Evolutionary conservation across 1,140 invertebrate species (phyloP).

Genomic region (Branchinecta lynchi): DNA sequence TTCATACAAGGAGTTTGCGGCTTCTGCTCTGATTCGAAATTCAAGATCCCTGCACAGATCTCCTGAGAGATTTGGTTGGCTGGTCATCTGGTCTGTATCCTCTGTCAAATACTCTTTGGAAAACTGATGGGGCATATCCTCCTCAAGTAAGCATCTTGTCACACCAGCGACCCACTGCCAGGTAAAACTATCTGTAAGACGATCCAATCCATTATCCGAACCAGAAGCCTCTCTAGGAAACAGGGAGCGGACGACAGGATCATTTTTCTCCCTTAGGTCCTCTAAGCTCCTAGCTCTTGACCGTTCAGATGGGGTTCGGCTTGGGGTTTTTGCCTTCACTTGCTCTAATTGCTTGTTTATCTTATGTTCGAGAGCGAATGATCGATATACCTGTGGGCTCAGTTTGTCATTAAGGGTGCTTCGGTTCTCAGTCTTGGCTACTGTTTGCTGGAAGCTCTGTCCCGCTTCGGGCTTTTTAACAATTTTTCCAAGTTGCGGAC

Average conservation of each 20-base stretch:
- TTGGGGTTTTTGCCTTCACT: constrained; percentile 22
- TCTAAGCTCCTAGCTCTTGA: constrained; percentile 25
- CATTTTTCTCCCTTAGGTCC: constrained; percentile 23
- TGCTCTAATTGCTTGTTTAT: constrained; percentile 24
- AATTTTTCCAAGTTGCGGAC: background rate
- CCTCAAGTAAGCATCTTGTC: constrained; percentile 19
- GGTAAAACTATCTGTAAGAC: constrained; percentile 14
- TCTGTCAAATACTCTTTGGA: background rate
- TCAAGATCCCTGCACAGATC: too few species aligned
- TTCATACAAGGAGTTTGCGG: too few species aligned
- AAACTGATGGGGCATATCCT: constrained; percentile 17
- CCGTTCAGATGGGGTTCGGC: constrained; percentile 25
- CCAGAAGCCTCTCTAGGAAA: constrained; percentile 22
- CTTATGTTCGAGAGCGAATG: constrained; percentile 14
- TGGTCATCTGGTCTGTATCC: background rate
- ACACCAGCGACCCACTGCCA: background rate
- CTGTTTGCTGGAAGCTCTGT: background rate
- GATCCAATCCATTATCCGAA: constrained; percentile 23
- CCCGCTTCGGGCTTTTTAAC: background rate
- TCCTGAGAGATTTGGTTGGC: background rate
- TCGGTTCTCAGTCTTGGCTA: background rate
- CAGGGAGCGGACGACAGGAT: constrained; percentile 17
- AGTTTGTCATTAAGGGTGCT: constrained; percentile 18
- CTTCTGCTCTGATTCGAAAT: too few species aligned
- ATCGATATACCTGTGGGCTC: constrained; percentile 19